phyloP scores from a whole-genome alignment of 2,888 invertebrate species.

The Sinotaia quadrata region DNA sequence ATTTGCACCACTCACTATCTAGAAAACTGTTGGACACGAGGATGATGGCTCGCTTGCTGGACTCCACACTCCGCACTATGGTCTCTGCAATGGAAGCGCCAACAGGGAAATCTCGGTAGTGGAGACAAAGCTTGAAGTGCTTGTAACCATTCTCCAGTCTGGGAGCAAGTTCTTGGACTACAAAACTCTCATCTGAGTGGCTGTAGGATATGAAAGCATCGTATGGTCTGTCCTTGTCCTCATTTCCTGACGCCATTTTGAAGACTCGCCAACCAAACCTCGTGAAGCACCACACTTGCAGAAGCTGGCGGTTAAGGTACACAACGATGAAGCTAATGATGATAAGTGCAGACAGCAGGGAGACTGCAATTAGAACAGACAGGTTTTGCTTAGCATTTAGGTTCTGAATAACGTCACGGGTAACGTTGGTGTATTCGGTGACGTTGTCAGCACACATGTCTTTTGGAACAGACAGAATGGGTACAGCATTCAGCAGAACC shows the following conservation, averaged over 20 bases:
- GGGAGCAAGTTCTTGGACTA: slow-evolving; percentile 86
- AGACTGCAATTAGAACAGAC: slow-evolving; percentile 33
- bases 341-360: slow-evolving; percentile 23
- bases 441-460: slow-evolving; percentile 23
- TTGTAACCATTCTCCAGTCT: slow-evolving; percentile 85
- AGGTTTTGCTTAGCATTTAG: background rate
- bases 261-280: slow-evolving; percentile 40
- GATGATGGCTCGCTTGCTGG: slow-evolving; percentile 88
- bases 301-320: slow-evolving; percentile 35
- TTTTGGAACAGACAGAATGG: slow-evolving; percentile 2
- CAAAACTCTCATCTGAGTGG: slow-evolving; percentile 84
- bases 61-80: slow-evolving; percentile 88
- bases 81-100: slow-evolving; percentile 81
- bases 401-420: background rate
- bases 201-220: slow-evolving; percentile 91
- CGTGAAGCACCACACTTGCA: slow-evolving; percentile 40
- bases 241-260: slow-evolving; percentile 24
- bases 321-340: slow-evolving; percentile 24
- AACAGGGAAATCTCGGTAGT: slow-evolving; percentile 59
- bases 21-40: slow-evolving; percentile 90
- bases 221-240: slow-evolving; percentile 73
- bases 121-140: slow-evolving; percentile 73
- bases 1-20: slow-evolving; percentile 91
- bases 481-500: background rate
- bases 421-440: slow-evolving; percentile 21